phyloP scores from a whole-genome alignment of 2,113 vertebrate species.

The Thymallus thymallus region DNA sequence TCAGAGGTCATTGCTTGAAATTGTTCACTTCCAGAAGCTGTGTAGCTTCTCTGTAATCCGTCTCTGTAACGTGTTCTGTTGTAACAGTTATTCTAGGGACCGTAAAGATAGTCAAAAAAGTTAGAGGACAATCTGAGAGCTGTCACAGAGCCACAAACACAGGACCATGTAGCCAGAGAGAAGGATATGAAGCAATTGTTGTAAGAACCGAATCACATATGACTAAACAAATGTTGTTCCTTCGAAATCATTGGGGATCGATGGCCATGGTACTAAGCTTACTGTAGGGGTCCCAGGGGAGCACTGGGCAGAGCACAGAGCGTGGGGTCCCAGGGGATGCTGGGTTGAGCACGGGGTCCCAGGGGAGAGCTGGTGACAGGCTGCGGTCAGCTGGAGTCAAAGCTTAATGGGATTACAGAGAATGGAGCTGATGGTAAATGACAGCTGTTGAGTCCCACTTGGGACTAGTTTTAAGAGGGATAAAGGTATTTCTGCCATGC shows the following conservation, averaged over 20 bases:
- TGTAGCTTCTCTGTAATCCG: conserved; percentile 1
- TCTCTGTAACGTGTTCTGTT: conserved; percentile 28
- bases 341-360: conserved; percentile 39
- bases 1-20: conserved; percentile 46
- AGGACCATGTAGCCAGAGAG: background rate
- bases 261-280: background rate
- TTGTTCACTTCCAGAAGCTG: conserved; percentile 31
- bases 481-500: conserved; percentile 51
- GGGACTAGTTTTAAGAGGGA: conserved; percentile 56
- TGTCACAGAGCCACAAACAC: conserved; percentile 31
- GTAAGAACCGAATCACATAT: conserved; percentile 18
- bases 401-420: conserved; percentile 61
- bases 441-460: conserved; percentile 59
- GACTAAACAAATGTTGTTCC: conserved; percentile 20
- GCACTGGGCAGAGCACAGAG: conserved; percentile 40
- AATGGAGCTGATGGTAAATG: conserved; percentile 62
- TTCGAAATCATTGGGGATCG: background rate
- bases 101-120: conserved; percentile 43
- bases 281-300: conserved; percentile 32
- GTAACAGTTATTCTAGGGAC: conserved; percentile 25
- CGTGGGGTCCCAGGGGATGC: conserved; percentile 41
- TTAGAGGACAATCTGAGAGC: conserved; percentile 12
- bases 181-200: background rate
- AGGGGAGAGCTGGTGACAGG: conserved; percentile 40
- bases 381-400: conserved; percentile 45